Base-by-base conservation (phyloP, 2,888 invertebrate genomes). In the Nymphalis polychloros region DNA sequence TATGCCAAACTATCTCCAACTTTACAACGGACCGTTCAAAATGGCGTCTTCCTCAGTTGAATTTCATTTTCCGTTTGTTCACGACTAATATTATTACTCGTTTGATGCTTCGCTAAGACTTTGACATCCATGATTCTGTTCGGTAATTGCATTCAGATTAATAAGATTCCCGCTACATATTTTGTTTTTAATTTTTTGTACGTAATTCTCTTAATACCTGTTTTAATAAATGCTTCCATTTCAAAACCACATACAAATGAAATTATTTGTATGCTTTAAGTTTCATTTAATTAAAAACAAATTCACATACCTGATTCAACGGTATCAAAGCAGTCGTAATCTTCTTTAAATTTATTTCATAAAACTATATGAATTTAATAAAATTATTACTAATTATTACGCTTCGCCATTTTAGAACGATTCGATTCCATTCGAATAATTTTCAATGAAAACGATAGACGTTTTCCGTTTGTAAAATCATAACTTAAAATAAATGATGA, bases 1-100 rank as follows among this genome's bases (percentile, higher is more conserved):
- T 59, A 61, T 20, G 57, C 59, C 57, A 48, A 66, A 66, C 67
- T 63, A 63, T 67, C 52, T 52, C 59, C 17, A 65, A 65, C 62
- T 66, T 48, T 47, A 41, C 41, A 20, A 31, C 52, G 46, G 52
- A 63, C 64, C 48, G 41, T 52, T 55, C 64, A 47, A 55, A 59
- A 60, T 27, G 53, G 64, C 48, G 50, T 53, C 47, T 13, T 47
- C 46, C 41, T 46, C 41, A 52, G 64, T 60, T 68, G 60, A 61
- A 68, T 64, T 23, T 60, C 48, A 55, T 68, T 61, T 35, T 63
- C 27, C 31, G 53, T 55, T 55, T 55, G 53, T 55, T 41, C 57
- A 41, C 35, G 8, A n/a, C 19, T 19, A n/a, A 49, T 49, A 35
- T 41, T 57, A 57, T 57, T 57, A 57, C n/a, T 17, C 19, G 57